Conservation (phyloP, 2,888 invertebrate species). For the Euzophera pinguis region DNA sequence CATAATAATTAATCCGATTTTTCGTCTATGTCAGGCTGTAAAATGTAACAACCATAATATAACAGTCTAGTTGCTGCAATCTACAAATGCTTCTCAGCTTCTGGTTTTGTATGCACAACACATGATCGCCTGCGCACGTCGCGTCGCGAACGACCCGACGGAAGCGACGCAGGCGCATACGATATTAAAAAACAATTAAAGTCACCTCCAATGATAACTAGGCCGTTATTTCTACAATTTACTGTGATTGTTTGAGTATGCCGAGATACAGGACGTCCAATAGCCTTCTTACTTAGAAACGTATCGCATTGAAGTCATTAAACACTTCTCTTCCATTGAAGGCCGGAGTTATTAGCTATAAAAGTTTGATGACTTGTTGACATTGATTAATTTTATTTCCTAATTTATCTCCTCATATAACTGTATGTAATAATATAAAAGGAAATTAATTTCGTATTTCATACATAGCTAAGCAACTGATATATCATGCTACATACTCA, state of each 20-base stretch:
- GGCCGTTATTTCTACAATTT: not conserved
- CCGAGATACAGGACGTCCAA: not conserved
- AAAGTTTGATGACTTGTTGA: conserved; percentile 4
- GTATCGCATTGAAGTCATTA: not conserved
- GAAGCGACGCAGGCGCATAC: conserved; percentile 17
- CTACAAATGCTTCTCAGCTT: not conserved
- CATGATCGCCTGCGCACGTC: conserved; percentile 15
- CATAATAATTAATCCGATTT: too few relatives aligned
- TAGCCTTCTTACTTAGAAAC: not conserved
- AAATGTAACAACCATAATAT: too few relatives aligned
- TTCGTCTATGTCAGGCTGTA: too few relatives aligned
- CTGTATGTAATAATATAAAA: too few relatives aligned
- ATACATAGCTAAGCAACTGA: too few relatives aligned
- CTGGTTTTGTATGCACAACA: not conserved
- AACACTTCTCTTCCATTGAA: not conserved
- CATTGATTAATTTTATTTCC: not conserved
- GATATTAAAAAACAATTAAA: conserved; percentile 20
- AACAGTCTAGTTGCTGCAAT: not conserved
- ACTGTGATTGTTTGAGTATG: not conserved
- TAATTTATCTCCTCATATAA: too few relatives aligned
- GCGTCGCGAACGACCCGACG: conserved; percentile 2
- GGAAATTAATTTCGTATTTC: too few relatives aligned
- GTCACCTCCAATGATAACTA: conserved; percentile 2
- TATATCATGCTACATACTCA: too few relatives aligned
- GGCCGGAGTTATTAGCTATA: conserved; percentile 1